Conservation (phyloP, 2,113 vertebrate species). For the Perca schrenkii region DNA sequence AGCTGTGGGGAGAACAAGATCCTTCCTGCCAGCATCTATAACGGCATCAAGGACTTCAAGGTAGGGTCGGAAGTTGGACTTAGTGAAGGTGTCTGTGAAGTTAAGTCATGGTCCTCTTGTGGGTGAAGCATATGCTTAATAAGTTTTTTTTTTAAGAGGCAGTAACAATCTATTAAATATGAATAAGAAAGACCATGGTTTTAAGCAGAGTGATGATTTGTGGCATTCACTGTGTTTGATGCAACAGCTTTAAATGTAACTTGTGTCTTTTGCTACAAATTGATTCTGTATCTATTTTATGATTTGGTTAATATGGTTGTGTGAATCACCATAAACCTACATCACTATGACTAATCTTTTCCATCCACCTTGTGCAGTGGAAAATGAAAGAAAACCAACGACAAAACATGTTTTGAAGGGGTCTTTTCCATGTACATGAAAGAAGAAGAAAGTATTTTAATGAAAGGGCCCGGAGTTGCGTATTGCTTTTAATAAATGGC, state of each 20-base stretch:
- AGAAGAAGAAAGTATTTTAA: conserved; percentile 37
- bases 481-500: conserved; percentile 36
- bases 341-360: conserved; percentile 33
- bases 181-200: background rate
- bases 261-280: too few species aligned
- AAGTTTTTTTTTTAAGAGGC: background rate
- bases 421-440: conserved; percentile 16
- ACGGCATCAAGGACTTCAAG: conserved; percentile 95
- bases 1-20: conserved; percentile 87
- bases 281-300: conserved; percentile 6
- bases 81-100: background rate
- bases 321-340: conserved; percentile 48
- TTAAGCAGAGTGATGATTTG: background rate
- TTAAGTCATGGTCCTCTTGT: background rate
- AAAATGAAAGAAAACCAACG: conserved; percentile 39
- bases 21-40: conserved; percentile 90
- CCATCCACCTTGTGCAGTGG: background rate
- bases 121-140: background rate
- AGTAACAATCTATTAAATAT: background rate
- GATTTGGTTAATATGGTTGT: background rate
- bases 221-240: too few species aligned
- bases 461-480: conserved; percentile 29
- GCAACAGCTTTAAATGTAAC: background rate
- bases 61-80: conserved; percentile 74
- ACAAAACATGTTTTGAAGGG: conserved; percentile 12